Base-by-base conservation (phyloP, 1,140 invertebrate genomes). In the Zaprionus inermis region DNA sequence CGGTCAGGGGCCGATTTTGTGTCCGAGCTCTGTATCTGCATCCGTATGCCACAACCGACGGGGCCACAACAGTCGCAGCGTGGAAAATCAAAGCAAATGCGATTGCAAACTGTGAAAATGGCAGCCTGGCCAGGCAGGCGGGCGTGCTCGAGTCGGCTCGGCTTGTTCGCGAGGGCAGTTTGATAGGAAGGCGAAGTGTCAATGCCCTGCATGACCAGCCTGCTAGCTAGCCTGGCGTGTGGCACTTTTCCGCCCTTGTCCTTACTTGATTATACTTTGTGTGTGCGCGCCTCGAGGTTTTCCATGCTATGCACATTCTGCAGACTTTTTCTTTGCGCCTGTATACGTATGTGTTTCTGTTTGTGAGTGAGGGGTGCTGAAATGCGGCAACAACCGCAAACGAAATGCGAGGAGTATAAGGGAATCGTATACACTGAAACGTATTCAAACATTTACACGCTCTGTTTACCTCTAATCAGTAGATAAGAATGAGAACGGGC, bases 391-490 rank as follows among this genome's bases (percentile, higher is more conserved):
- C 36, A 70, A 70, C 44, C 44, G 55, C 65, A 57, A 34, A 57
- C 52, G 51, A 56, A 56, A 79, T 59, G 57, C 30, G 24, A 28
- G 68, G 58, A 30, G 44, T 58, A 61, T 60, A 78, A 79, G 72
- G 79, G 54, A 81, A 81, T 82, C 78, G 66, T 73, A 80, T 79
- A 70, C 44, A 18, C 24, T 20, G 44, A 12, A 49, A 49, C 44
- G 52, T 36, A 84, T 83, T 82, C 81, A 83, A 84, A 84, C 77
- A 83, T 83, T 83, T 83, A 76, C 77, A 83, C 82, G 80, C 80
- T 76, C 80, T 83, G 80, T 83, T 83, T 83, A 83, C 76, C 82
- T 78, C 82, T 83, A 83, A 83, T 83, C 80, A 84, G 82, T 84
- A 78, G 81, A 78, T 81, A 84, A 82, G 80, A 66, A 75, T 64